phyloP scores from a whole-genome alignment of 2,888 invertebrate species.

The Lasioglossum leucozonium region DNA sequence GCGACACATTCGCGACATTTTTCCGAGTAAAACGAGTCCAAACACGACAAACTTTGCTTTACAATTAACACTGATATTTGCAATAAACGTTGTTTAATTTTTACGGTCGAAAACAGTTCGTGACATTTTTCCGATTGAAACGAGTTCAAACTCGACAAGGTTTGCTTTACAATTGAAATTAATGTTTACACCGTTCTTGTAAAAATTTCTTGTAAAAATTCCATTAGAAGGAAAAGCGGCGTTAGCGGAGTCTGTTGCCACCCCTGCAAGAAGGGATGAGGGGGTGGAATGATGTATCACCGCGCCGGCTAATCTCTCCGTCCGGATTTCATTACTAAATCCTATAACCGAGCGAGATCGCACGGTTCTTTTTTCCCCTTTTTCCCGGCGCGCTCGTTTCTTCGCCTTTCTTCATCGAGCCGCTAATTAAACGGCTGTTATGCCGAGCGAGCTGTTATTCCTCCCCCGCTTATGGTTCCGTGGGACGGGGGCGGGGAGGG shows the following conservation, averaged over 20 bases:
- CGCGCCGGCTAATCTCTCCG: conserved; percentile 67
- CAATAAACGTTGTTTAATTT: too few species aligned
- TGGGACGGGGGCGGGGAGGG: too few species aligned
- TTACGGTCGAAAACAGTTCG: too few species aligned
- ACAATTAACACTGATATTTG: too few species aligned
- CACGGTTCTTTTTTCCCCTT: neutral
- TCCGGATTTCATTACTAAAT: conserved; percentile 75
- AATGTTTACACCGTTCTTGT: too few species aligned
- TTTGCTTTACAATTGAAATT: too few species aligned
- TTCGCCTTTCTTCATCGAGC: conserved; percentile 59
- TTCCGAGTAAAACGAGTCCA: too few species aligned
- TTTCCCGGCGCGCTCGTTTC: conserved; percentile 49
- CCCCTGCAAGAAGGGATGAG: conserved; percentile 23
- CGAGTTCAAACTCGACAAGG: too few species aligned
- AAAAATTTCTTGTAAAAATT: too few species aligned
- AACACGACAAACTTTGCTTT: too few species aligned
- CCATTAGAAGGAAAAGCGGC: conserved; percentile 72
- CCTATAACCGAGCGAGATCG: conserved; percentile 70
- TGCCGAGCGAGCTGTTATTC: conserved; percentile 38
- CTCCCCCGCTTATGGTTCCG: conserved; percentile 39
- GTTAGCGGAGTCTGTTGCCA: conserved; percentile 76
- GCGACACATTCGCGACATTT: too few species aligned
- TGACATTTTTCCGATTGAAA: too few species aligned
- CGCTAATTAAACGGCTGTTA: conserved; percentile 74
- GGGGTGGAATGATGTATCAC: conserved; percentile 69